Percentiles rank a stretch among this genome's conserved stretches.
Evolutionary conservation across 2,113 vertebrate genomes (phyloP).

Genomic region (Tachycineta bicolor): DNA sequence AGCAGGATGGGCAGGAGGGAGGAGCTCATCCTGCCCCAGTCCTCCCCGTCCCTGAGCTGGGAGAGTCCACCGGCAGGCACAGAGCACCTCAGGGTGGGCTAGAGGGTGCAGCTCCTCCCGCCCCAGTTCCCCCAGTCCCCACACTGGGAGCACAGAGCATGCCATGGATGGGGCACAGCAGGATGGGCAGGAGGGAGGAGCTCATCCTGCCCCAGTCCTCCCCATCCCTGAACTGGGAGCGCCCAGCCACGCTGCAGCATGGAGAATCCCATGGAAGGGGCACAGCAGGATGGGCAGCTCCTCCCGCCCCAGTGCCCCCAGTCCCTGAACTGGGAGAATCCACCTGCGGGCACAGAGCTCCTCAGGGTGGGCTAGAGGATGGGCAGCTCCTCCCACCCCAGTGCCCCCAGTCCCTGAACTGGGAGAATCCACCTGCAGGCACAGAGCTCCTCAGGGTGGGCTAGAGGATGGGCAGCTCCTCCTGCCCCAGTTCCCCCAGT

Average conservation of each 20-base stretch:
- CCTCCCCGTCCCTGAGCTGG: fast-evolving
- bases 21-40: no score
- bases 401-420: not conserved
- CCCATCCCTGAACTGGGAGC: not conserved
- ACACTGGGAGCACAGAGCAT: not conserved
- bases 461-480: no score
- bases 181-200: no score
- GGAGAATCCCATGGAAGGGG: not conserved
- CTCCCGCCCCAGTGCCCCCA: no score
- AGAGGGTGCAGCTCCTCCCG: no score
- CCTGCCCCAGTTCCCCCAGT: not conserved
- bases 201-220: not conserved
- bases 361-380: no score
- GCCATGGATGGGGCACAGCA: not conserved
- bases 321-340: not conserved
- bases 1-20: not conserved
- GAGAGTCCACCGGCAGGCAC: not conserved
- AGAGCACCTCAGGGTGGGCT: not conserved
- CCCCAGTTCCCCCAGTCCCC: not conserved
- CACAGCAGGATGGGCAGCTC: not conserved
- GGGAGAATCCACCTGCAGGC: not conserved
- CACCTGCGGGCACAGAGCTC: not conserved
- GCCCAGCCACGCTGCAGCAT: no score
- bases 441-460: no score
- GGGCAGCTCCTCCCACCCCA: no score